These are phyloP conservation scores for Gymnogyps californianus DNA, from an alignment of 2,113 vertebrate genomes.

Conservation along the genomic window DNA sequence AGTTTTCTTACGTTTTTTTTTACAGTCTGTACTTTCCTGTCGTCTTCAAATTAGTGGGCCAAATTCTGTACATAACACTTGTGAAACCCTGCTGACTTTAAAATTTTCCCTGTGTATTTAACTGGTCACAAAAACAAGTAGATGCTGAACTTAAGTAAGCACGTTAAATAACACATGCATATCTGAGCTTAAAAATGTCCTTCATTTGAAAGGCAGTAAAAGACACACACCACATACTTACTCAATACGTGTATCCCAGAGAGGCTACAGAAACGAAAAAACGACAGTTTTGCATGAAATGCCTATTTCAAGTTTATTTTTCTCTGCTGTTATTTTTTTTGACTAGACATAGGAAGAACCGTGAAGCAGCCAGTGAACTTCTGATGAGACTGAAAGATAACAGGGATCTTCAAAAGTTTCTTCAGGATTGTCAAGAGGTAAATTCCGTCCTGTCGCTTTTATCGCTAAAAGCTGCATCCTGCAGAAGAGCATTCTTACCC, in stretches of 20 bases:
- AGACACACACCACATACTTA: not conserved
- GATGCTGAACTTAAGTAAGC: not conserved
- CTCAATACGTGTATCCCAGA: not conserved
- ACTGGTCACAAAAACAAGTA: not conserved
- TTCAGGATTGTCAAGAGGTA: constrained; percentile 98
- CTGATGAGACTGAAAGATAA: constrained; percentile 94
- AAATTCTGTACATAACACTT: not conserved
- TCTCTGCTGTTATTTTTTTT: not conserved
- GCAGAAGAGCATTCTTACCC: not conserved
- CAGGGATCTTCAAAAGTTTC: constrained; percentile 94
- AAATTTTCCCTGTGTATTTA: not conserved
- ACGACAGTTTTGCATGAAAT: not conserved
- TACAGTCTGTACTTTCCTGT: not conserved
- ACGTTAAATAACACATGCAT: not conserved
- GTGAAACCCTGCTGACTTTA: not conserved
- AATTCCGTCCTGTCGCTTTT: not conserved
- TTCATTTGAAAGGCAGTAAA: not conserved
- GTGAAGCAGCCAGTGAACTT: constrained; percentile 90
- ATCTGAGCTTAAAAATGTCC: not conserved
- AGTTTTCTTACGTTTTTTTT: not conserved
- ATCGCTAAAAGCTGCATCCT: not conserved
- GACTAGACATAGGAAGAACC: constrained; percentile 91
- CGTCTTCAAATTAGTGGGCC: not conserved
- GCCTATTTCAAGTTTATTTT: not conserved
- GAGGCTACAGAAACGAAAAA: not conserved